Conservation (phyloP, 2,113 vertebrate genomes). For the Aegotheles bennettii region DNA sequence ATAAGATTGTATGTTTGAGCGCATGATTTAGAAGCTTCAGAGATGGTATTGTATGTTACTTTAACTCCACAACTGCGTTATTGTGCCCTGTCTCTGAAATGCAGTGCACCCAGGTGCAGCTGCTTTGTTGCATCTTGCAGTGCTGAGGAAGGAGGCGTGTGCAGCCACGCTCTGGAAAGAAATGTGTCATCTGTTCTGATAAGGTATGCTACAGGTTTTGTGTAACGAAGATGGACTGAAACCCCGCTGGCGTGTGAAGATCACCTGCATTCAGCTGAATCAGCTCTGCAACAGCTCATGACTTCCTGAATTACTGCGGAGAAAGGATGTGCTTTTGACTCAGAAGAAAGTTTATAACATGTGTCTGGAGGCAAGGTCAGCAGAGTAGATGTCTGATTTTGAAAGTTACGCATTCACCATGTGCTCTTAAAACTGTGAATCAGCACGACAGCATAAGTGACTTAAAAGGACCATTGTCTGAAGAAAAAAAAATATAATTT, state of each 20-base stretch:
- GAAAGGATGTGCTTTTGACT: constrained; percentile 30
- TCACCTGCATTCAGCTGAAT: not conserved
- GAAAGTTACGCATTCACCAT: not conserved
- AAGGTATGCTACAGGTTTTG: not conserved
- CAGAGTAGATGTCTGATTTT: not conserved
- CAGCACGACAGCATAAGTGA: not conserved
- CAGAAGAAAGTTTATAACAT: not conserved
- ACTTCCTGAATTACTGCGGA: not conserved
- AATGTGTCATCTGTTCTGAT: not conserved
- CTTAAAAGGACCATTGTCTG: not conserved
- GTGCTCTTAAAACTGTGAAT: not conserved
- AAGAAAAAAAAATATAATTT: not conserved
- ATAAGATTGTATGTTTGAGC: not conserved
- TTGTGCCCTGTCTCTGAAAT: not conserved
- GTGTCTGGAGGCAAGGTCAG: not conserved
- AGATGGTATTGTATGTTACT: accelerated
- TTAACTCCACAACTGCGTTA: not conserved
- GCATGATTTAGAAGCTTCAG: not conserved
- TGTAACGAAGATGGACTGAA: not conserved
- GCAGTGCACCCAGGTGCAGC: accelerated
- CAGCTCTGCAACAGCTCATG: not conserved
- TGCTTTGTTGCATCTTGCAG: not conserved
- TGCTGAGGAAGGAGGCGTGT: not conserved
- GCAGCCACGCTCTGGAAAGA: not conserved
- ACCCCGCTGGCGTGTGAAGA: not conserved